A percentile compares a stretch with the other conserved stretches of the same genome.
Conservation (phyloP, 2,797 vertebrate species). For the Phoxinus dragarum region DNA sequence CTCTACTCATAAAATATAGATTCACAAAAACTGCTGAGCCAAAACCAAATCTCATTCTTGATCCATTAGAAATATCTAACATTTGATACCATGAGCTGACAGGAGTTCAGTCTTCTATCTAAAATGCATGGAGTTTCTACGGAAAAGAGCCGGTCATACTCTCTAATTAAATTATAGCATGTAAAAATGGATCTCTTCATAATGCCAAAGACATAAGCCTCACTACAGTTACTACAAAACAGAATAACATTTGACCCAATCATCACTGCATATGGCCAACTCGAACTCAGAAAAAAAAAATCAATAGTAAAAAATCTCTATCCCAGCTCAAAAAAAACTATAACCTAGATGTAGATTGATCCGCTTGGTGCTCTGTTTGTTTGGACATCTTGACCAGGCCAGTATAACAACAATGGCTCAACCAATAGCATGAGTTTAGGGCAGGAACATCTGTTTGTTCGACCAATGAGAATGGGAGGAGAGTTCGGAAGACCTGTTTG, state of each 20-base stretch:
- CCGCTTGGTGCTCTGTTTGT: not conserved
- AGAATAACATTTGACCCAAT: conserved; percentile 1
- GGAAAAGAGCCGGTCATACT: conserved; percentile 34
- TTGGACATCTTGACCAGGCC: not conserved
- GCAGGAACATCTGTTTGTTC: not conserved
- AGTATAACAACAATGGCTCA: not conserved
- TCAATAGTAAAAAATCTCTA: not conserved
- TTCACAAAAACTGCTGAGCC: not conserved
- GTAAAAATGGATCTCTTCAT: conserved; percentile 34
- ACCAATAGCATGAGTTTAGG: not conserved
- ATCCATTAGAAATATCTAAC: conserved; percentile 29
- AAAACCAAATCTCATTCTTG: conserved; percentile 10
- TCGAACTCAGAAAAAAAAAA: not conserved
- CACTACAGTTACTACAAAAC: conserved; percentile 31
- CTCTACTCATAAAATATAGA: conserved; percentile 9
- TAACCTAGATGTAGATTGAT: not conserved
- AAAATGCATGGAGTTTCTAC: not conserved
- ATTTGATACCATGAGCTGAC: conserved; percentile 15
- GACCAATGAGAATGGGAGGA: not conserved
- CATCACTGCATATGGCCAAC: not conserved
- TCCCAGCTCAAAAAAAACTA: not conserved
- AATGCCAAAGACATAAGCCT: conserved; percentile 9
- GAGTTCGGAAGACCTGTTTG: not conserved
- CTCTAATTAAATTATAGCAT: conserved; percentile 32
- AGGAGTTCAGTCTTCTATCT: conserved; percentile 19